These are phyloP conservation scores for Dromaius novaehollandiae DNA, from an alignment of 2,113 vertebrate genomes.

Conservation along the genomic window DNA sequence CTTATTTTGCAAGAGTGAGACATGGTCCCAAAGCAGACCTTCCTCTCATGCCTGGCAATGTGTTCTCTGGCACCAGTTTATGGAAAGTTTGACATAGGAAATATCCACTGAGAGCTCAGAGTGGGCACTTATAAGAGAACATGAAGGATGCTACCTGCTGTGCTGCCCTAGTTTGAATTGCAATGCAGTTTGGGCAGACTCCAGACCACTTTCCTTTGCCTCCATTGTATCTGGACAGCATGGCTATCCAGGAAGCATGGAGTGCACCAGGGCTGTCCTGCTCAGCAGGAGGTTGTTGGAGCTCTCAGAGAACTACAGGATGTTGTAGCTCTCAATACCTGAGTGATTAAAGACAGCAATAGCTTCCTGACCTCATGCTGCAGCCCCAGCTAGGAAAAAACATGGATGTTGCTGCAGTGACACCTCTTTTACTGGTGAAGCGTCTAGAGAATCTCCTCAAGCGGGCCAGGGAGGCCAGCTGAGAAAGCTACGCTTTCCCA, in stretches of 20 bases:
- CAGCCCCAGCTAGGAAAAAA: background rate
- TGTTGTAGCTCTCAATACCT: background rate
- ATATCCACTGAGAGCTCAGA: background rate
- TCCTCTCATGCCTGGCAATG: background rate
- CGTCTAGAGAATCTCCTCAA: background rate
- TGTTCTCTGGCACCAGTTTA: background rate
- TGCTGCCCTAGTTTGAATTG: fast-evolving
- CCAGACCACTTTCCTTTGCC: background rate
- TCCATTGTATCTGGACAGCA: background rate
- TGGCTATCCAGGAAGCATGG: background rate
- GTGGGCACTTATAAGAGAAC: background rate
- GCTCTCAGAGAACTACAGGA: background rate
- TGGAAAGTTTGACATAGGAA: background rate
- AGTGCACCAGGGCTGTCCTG: background rate
- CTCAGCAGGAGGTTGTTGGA: background rate
- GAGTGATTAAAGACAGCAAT: background rate
- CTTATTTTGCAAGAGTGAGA: background rate
- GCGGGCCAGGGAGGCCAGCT: background rate
- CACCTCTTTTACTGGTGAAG: background rate
- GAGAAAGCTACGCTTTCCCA: background rate
- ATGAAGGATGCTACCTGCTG: background rate
- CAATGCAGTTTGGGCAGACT: background rate
- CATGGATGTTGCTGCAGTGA: background rate
- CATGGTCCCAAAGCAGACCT: background rate
- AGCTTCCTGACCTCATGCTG: background rate